These are phyloP conservation scores for Chaenodraco wilsoni DNA, from an alignment of 2,797 vertebrate genomes.

Conservation along the genomic window DNA sequence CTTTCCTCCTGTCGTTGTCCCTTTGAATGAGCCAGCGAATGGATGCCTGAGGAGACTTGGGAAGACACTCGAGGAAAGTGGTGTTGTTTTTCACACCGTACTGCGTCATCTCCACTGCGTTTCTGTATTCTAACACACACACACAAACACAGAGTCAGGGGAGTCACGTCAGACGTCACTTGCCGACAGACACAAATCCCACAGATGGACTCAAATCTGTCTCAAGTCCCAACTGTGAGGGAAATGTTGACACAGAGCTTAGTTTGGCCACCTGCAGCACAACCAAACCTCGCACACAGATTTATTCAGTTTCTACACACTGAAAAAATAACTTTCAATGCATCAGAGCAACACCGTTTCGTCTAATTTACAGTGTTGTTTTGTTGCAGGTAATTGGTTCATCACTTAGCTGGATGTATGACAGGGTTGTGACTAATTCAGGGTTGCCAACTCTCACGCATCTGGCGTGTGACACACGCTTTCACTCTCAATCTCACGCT, in stretches of 20 bases:
- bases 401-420: constrained; percentile 60
- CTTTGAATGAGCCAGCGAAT: constrained; percentile 96
- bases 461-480: too few relatives aligned
- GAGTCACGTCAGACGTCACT: constrained; percentile 58
- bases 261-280: constrained; percentile 42
- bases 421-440: constrained; percentile 70
- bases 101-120: constrained; percentile 93
- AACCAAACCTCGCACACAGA: constrained; percentile 18
- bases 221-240: constrained; percentile 40
- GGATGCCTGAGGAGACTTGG: constrained; percentile 95
- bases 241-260: constrained; percentile 62
- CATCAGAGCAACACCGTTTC: constrained; percentile 6
- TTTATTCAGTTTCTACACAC: constrained; percentile 8
- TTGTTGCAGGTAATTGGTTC: constrained; percentile 41
- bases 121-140: constrained; percentile 90
- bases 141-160: constrained; percentile 46
- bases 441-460: too few relatives aligned
- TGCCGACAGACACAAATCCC: constrained; percentile 58
- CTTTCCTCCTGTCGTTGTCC: constrained; percentile 96
- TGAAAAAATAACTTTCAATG: constrained; percentile 18
- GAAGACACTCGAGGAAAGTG: constrained; percentile 95
- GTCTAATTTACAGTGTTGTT: constrained; percentile 23
- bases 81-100: constrained; percentile 98
- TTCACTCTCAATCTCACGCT: too few relatives aligned
- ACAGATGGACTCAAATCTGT: constrained; percentile 70